Conservation (phyloP, 2,888 invertebrate genomes). For the Caenorhabditis imperialis region DNA sequence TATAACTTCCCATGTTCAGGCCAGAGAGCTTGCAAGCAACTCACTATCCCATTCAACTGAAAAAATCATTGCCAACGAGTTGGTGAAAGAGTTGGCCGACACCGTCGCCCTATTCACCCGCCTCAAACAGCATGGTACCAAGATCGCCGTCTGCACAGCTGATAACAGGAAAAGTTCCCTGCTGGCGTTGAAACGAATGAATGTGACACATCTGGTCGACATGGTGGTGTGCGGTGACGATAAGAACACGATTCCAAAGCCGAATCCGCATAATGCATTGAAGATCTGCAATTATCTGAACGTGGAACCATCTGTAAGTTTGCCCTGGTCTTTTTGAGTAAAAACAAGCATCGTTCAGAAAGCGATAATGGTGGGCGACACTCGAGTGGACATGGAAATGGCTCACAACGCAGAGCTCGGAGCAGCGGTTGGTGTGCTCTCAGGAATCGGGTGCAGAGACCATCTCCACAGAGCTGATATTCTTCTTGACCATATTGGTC, state of each 20-base stretch:
- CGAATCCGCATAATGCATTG: constrained; percentile 79
- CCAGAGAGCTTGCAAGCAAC: constrained; percentile 17
- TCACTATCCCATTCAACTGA: constrained; percentile 38
- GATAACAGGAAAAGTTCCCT: constrained; percentile 78
- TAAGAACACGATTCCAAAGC: constrained; percentile 79
- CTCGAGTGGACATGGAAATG: constrained; percentile 80
- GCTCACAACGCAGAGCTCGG: constrained; percentile 79
- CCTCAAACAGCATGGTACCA: constrained; percentile 78
- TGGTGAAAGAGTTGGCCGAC: constrained; percentile 78
- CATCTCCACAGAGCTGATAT: constrained; percentile 74
- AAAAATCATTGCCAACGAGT: constrained; percentile 54
- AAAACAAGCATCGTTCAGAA: constrained; percentile 63
- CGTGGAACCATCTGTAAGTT: constrained; percentile 67
- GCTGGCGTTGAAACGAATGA: constrained; percentile 65
- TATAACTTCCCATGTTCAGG: constrained; percentile 10
- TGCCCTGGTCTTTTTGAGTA: background rate
- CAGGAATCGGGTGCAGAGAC: constrained; percentile 77
- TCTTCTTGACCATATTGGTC: constrained; percentile 46
- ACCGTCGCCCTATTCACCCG: constrained; percentile 78
- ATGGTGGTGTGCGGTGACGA: constrained; percentile 80
- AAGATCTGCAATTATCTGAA: constrained; percentile 70
- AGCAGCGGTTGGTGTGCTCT: constrained; percentile 79
- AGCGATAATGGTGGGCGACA: constrained; percentile 80
- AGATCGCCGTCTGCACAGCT: constrained; percentile 80
- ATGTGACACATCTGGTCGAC: constrained; percentile 78